These are phyloP conservation scores for Falco peregrinus DNA, from an alignment of 2,797 vertebrate genomes.

Conservation along the genomic window DNA sequence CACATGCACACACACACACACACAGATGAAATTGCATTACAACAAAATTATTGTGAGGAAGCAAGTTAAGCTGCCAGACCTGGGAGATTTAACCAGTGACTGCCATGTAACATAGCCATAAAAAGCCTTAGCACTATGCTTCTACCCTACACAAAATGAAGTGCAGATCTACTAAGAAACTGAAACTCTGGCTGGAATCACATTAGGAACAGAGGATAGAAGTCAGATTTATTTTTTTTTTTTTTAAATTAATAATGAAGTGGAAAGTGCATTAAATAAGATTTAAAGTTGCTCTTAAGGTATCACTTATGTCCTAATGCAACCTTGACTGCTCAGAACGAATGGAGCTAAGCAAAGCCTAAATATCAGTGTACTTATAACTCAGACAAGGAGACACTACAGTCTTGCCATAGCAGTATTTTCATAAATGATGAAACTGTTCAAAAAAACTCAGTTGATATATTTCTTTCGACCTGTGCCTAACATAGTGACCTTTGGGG, in stretches of 20 bases:
- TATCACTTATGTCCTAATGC: accelerated
- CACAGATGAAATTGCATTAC: neutral
- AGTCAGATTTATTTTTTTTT: neutral
- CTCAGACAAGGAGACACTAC: neutral
- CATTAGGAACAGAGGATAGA: neutral
- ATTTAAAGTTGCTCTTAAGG: neutral
- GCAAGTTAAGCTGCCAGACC: neutral
- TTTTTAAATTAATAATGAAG: neutral
- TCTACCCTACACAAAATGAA: neutral
- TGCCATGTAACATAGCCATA: neutral
- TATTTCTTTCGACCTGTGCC: neutral
- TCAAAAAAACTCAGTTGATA: neutral
- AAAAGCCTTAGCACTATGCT: neutral
- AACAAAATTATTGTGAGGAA: neutral
- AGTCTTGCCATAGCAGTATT: neutral
- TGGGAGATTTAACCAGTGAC: neutral
- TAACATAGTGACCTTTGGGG: neutral
- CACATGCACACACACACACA: neutral
- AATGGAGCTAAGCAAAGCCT: neutral
- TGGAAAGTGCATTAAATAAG: neutral
- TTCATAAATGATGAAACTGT: neutral
- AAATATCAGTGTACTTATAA: neutral
- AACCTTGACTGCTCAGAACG: neutral
- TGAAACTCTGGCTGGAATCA: neutral
- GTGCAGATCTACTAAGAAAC: neutral